Base-by-base conservation (phyloP, 2,888 invertebrate species). In the Pogonocherus hispidulus region DNA sequence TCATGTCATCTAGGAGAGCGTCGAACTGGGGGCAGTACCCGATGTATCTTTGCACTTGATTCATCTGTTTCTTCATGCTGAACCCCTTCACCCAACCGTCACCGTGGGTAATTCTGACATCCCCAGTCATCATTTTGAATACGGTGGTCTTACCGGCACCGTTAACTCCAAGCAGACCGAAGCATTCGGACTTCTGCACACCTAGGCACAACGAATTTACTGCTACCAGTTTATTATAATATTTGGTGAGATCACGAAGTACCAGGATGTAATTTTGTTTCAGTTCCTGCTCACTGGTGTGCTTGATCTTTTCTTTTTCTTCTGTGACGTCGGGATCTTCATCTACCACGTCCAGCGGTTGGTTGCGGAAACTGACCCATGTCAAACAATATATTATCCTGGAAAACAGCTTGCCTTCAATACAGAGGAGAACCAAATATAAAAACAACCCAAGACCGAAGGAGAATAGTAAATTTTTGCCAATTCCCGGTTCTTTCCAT, bases 111-210 rank as follows among this genome's bases (percentile, higher is more conserved):
- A 94, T 89, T 3, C 85, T 84, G 79, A 92, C 92, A 80, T 95
- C 95, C 0, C 96, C 96, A 56, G 96, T 96, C 78, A 96, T 86
- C 93, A 96, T 95, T 86, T 94, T 94, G 83, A 97, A 97, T 0
- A 96, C 96, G 0, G 92, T 91, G 0, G 94, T 95, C 84, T 95
- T 96, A 0, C 95, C 95, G 1, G 95, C 95, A 8, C 96, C 95
- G 82, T 96, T 95, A 0, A 94, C 91, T 0, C 95, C 94, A 55
- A 95, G 86, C 44, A 95, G 84, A 1, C 95, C 95, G 79, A 95
- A 95, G 80, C 94, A 94, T 85, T 95, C 95, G 8, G 89, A 89
- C 67, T 91, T 87, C 60, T 89, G 90, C 0, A 94, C 90, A 52
- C 91, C 93, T 80, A 90, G 82, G 80, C 84, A 84, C 19, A 78